Base-by-base conservation (phyloP, 2,888 invertebrate species). In the Sussaba pulchella region DNA sequence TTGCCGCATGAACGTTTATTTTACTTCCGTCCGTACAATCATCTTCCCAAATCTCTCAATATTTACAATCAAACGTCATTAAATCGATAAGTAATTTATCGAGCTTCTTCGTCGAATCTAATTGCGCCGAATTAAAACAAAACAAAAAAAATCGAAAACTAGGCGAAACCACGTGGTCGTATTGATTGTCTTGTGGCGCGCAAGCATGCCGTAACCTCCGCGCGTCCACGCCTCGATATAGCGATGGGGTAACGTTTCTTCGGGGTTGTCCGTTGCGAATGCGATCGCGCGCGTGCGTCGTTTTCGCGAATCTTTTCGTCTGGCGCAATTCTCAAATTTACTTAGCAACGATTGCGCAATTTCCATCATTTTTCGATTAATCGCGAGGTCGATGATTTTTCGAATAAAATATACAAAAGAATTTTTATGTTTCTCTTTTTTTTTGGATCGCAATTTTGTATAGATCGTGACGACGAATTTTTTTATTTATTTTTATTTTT, bases 81-180 rank as follows among this genome's bases (percentile, higher is more conserved):
- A n/a, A n/a, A n/a, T n/a, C n/a, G n/a, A n/a, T n/a, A n/a, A n/a
- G n/a, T n/a, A n/a, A n/a, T n/a, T n/a, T n/a, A n/a, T n/a, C n/a
- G n/a, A n/a, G n/a, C n/a, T n/a, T n/a, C n/a, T n/a, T n/a, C n/a
- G n/a, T 2, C 31, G 31, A 31, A 31, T 31, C 6, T 31, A 31
- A 31, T 31, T 31, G 31, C n/a, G n/a, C n/a, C n/a, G n/a, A n/a
- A n/a, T n/a, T n/a, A n/a, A n/a, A n/a, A n/a, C n/a, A n/a, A n/a
- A n/a, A n/a, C n/a, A n/a, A n/a, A n/a, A 8, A 24, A 82, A 85
- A 86, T 84, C 63, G 81, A 81, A 79, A 86, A 87, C 85, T 79
- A 82, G 83, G 84, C 86, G 86, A 83, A 86, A 85, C 90, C 90
- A 91, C 91, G 91, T 91, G 90, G 89, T 86, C 84, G 78, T 90